Percentiles rank a stretch among this genome's conserved stretches.
phyloP scores from a whole-genome alignment of 2,113 vertebrate species.

The Psettodes erumei region DNA sequence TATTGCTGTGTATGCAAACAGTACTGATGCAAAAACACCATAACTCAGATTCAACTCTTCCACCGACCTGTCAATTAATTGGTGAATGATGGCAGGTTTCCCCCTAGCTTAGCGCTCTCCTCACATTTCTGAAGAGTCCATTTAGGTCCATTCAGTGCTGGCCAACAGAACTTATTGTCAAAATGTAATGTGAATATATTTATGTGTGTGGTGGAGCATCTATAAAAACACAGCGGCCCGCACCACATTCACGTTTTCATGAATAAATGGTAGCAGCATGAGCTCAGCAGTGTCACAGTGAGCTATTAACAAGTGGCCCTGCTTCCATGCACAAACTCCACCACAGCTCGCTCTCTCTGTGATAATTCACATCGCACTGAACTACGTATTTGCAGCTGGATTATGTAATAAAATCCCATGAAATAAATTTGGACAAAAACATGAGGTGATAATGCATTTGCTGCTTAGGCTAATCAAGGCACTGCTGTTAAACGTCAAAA shows the following conservation, averaged over 20 bases:
- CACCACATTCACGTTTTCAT: slow-evolving; percentile 23
- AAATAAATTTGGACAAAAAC: too few species aligned
- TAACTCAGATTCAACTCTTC: not conserved
- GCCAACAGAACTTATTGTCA: not conserved
- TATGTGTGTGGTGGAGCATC: not conserved
- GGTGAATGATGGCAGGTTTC: not conserved
- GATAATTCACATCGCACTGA: not conserved
- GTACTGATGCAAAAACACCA: not conserved
- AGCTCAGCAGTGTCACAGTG: not conserved
- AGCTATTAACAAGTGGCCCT: not conserved
- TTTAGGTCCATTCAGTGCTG: not conserved
- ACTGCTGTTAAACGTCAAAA: slow-evolving; percentile 31
- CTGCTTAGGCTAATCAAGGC: slow-evolving; percentile 26
- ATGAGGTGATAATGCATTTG: not conserved
- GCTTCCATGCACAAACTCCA: not conserved
- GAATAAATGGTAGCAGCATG: not conserved
- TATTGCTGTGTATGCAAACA: not conserved
- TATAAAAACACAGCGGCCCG: not conserved
- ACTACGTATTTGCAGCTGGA: not conserved
- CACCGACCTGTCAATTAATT: not conserved
- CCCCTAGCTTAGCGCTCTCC: not conserved
- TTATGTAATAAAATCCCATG: too few species aligned
- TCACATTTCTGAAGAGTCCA: not conserved
- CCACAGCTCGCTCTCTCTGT: not conserved
- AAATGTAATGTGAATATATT: slow-evolving; percentile 11